Percentiles rank a stretch among this genome's conserved stretches.
Evolutionary conservation across 2,113 vertebrate genomes (phyloP).

Genomic region (Helogale parvula): DNA sequence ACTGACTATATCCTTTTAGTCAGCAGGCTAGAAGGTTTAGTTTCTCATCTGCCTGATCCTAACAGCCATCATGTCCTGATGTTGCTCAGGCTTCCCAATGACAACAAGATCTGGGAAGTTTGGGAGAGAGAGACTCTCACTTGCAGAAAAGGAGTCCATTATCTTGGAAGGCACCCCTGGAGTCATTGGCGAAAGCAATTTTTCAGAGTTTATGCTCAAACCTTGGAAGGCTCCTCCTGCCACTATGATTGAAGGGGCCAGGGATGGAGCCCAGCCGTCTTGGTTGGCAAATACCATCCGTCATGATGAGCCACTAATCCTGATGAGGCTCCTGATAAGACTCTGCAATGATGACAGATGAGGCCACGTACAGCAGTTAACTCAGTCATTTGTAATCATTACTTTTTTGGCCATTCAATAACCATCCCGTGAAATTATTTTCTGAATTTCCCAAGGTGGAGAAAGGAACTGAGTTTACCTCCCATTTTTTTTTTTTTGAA

Average conservation of each 20-base stretch:
- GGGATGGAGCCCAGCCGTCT: conserved; percentile 63
- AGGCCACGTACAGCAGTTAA: conserved; percentile 76
- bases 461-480: conserved; percentile 46
- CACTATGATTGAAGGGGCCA: conserved; percentile 56
- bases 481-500: conserved; percentile 50
- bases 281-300: conserved; percentile 73
- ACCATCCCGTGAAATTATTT: conserved; percentile 79
- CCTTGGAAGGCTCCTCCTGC: conserved; percentile 64
- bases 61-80: neutral
- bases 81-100: neutral
- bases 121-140: neutral
- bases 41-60: neutral
- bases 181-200: conserved; percentile 52
- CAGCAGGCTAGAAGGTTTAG: neutral
- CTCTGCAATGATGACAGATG: conserved; percentile 80
- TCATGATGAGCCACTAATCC: conserved; percentile 79
- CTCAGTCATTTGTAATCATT: conserved; percentile 84
- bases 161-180: conserved; percentile 17
- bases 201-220: conserved; percentile 73
- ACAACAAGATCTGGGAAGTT: conserved; percentile 10
- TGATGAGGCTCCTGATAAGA: conserved; percentile 78
- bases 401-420: conserved; percentile 74
- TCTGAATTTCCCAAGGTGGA: conserved; percentile 59
- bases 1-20: neutral
- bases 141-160: neutral